phyloP scores from a whole-genome alignment of 2,113 vertebrate species.

The Crocuta crocuta region DNA sequence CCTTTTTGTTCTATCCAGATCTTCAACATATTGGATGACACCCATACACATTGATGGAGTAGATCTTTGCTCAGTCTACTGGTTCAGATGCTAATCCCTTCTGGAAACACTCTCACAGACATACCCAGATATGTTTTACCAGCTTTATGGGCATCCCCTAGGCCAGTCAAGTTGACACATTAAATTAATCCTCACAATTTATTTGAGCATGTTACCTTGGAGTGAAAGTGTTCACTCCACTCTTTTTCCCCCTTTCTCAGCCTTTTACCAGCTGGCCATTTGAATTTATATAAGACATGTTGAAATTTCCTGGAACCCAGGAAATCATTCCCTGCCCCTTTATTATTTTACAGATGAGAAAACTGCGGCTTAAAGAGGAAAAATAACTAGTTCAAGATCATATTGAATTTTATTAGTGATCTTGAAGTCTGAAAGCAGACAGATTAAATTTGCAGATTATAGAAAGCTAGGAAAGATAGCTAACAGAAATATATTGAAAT shows the following conservation, averaged over 20 bases:
- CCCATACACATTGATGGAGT: no score
- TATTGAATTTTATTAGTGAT: neutral
- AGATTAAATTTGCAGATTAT: neutral
- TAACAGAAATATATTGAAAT: constrained; percentile 5
- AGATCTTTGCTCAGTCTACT: neutral
- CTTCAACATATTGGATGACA: no score
- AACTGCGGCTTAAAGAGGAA: neutral
- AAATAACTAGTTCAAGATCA: neutral
- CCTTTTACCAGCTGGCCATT: neutral
- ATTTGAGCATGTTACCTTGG: neutral
- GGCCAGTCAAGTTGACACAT: neutral
- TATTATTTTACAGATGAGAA: constrained; percentile 10
- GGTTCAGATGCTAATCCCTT: neutral
- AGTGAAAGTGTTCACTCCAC: neutral
- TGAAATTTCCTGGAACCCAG: neutral
- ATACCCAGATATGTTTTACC: neutral
- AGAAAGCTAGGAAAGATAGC: neutral
- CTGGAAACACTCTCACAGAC: neutral
- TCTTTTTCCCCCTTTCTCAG: neutral
- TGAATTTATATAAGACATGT: neutral
- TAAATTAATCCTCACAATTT: neutral
- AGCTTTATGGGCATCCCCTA: neutral
- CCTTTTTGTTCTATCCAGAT: neutral
- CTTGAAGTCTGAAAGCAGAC: neutral
- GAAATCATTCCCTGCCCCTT: neutral